Evolutionary conservation across 1,140 invertebrate species (phyloP), one percentile per base, ranked within the genome.

Genomic region (Drosophila lowei): DNA sequence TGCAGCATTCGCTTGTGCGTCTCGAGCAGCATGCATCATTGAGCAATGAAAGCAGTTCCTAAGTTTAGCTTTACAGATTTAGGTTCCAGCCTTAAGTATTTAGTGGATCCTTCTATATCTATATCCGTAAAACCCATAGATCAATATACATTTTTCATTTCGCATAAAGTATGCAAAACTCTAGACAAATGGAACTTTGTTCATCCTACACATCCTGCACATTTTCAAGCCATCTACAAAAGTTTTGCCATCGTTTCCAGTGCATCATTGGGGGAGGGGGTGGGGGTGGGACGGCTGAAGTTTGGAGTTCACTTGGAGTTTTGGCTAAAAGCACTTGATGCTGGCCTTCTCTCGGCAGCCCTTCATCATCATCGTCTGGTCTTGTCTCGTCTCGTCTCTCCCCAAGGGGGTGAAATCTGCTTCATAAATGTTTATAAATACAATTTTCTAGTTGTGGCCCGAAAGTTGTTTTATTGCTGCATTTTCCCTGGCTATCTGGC

Each of bases 401-500:
- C 30, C 47, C n/a, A n/a, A 25, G 0, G 23, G 23, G 23, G 23
- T 65, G 38, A 73, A 85, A 86, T 74, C 77, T 68, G 57, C 65
- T 86, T 85, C 68, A 86, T 86, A 85, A 85, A 85, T 86, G 81
- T 81, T 85, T 88, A 77, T 11, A 86, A 81, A 85, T 85, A 81
- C 77, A 85, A 88, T 86, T 85, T 85, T 77, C 71, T 57, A 74
- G 71, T 42, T 56, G 47, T 70, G 67, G 73, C 60, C 65, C 23
- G 52, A 74, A 73, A 65, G 46, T 73, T 74, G 43, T 68, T 49
- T 47, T 68, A 68, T 68, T 73, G 70, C 30, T 23, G 67, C 21
- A 30, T 23, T 15, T 55, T 21, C 9, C 34, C 16, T 25, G 48
- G 65, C 25, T 8, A 13, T 18, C 6, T 44, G 28, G 6, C 30